Evolutionary conservation across 30 jellyfish, hydroid and myxozoan species (phyloP), one percentile per base, ranked within the genome.

Genomic region (Turritopsis rubra): DNA sequence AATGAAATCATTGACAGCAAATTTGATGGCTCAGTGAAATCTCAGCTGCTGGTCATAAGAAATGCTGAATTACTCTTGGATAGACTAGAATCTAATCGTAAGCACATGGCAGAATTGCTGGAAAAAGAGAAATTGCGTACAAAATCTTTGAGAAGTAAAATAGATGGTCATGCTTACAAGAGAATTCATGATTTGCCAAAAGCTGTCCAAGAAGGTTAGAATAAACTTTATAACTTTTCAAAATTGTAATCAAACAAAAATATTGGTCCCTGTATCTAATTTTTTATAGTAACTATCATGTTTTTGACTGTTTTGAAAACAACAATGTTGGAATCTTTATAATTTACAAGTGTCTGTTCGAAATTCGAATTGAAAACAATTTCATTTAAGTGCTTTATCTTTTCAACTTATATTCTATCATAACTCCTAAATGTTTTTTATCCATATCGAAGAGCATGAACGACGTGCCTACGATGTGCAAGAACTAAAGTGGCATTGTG

Each of bases 401-500:
- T n/a, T n/a, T n/a, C n/a, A n/a, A n/a, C n/a, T n/a, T n/a, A n/a
- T n/a, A n/a, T n/a, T n/a, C n/a, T n/a, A n/a, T n/a, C n/a, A n/a
- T n/a, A n/a, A n/a, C n/a, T n/a, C n/a, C n/a, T n/a, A n/a, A n/a
- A n/a, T 75, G 17, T 52, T 84, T 52, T 30, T 22, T 25, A 19
- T 52, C 17, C 18, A n/a, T 53, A 8, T 0, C 31, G 1, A 78
- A 91, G 97, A 91, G 68, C 97, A 91, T 66, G 97, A 86, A 79
- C 70, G 71, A 28, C 87, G 97, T 79, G 97, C 93, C 8, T 75
- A 74, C 66, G 83, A 91, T 76, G 81, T 91, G 18, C 97, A 91
- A 82, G 97, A 91, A 72, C 71, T 91, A 53, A 91, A 91, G 28
- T 91, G 97, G 97, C 96, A 91, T 79, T 54, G 87, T 30, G 90